phyloP scores from a whole-genome alignment of 2,888 invertebrate genomes.

The Plemyria rubiginata region DNA sequence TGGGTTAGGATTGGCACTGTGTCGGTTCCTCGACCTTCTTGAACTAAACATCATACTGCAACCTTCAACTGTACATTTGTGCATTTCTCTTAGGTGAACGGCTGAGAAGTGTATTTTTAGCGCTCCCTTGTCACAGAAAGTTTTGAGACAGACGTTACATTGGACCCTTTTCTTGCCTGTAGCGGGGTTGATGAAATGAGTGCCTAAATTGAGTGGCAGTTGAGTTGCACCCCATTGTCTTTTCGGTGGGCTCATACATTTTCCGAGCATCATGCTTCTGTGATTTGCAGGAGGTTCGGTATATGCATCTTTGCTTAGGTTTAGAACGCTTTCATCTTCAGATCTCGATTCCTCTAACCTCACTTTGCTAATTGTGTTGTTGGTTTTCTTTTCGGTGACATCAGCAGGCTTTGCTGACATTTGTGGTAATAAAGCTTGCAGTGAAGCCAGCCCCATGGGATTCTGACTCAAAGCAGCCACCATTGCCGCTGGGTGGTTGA shows the following conservation, averaged over 20 bases:
- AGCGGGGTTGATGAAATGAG: slow-evolving; percentile 95
- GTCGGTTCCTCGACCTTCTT: slow-evolving; percentile 96
- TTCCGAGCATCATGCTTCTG: slow-evolving; percentile 83
- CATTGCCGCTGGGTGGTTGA: slow-evolving; percentile 87
- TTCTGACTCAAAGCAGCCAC: slow-evolving; percentile 86
- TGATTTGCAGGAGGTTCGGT: slow-evolving; percentile 68
- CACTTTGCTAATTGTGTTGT: slow-evolving; percentile 55
- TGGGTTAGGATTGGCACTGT: slow-evolving; percentile 99
- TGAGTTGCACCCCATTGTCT: slow-evolving; percentile 91
- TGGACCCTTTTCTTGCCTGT: slow-evolving; percentile 98
- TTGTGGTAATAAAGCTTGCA: slow-evolving; percentile 86
- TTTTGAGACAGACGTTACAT: slow-evolving; percentile 99
- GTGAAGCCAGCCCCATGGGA: slow-evolving; percentile 86
- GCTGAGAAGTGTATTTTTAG: slow-evolving; percentile 99
- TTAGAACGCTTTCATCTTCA: slow-evolving; percentile 76
- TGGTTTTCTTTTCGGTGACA: slow-evolving; percentile 70
- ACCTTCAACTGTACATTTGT: slow-evolving; percentile 99
- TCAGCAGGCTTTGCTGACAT: slow-evolving; percentile 83
- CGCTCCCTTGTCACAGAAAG: slow-evolving; percentile 99
- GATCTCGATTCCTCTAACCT: slow-evolving; percentile 61
- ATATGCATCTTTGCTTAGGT: slow-evolving; percentile 78
- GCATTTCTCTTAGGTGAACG: slow-evolving; percentile 99
- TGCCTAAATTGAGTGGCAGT: slow-evolving; percentile 92
- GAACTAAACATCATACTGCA: slow-evolving; percentile 99
- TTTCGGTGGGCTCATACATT: slow-evolving; percentile 90